These are phyloP conservation scores for Fregetta grallaria DNA, from an alignment of 2,113 vertebrate genomes.

Conservation along the genomic window DNA sequence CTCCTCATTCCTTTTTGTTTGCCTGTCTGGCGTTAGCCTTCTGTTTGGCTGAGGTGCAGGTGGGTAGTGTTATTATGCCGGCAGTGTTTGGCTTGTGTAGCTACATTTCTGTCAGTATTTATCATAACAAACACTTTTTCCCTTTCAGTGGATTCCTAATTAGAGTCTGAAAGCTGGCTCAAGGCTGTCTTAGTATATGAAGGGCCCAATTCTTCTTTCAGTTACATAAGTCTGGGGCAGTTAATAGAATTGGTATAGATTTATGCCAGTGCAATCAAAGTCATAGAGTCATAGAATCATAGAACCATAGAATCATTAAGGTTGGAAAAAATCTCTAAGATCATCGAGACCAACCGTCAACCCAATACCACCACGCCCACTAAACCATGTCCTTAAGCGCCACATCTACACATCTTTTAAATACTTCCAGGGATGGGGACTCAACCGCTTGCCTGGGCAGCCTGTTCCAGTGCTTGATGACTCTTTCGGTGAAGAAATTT, in stretches of 20 bases:
- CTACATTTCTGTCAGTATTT: slow-evolving; percentile 38
- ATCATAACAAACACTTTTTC: slow-evolving; percentile 6
- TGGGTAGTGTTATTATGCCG: not conserved
- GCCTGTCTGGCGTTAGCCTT: not conserved
- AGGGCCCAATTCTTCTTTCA: not conserved
- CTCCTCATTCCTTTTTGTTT: not conserved
- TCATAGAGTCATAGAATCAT: not conserved
- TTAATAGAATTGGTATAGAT: not conserved
- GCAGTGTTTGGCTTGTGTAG: not conserved
- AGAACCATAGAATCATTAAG: too few species aligned
- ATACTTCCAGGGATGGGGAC: too few species aligned
- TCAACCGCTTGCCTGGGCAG: too few species aligned
- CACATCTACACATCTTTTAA: too few species aligned
- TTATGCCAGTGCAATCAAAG: not conserved
- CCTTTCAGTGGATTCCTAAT: not conserved
- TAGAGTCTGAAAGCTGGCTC: not conserved
- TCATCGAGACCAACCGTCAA: too few species aligned
- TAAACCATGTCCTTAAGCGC: too few species aligned
- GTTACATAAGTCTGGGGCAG: not conserved
- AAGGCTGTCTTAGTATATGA: not conserved
- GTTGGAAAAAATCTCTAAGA: too few species aligned
- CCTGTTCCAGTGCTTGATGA: too few species aligned
- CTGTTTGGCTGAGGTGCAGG: slow-evolving; percentile 8
- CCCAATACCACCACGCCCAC: too few species aligned
- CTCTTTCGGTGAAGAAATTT: too few species aligned